These are phyloP conservation scores for Pongo abelii DNA, from an alignment of 2,113 vertebrate genomes.

Conservation along the genomic window DNA sequence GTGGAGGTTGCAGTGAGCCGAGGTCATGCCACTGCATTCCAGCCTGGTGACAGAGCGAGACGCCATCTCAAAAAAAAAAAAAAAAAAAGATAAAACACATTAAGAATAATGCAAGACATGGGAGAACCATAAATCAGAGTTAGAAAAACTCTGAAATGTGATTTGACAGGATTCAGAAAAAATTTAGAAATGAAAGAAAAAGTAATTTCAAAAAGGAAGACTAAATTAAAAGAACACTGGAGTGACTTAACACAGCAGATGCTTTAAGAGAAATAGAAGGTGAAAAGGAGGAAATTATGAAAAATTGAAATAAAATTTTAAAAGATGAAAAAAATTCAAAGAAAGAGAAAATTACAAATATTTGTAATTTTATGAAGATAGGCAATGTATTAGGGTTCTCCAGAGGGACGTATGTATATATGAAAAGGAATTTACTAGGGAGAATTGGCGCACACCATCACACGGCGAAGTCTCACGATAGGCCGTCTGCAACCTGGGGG, in stretches of 20 bases:
- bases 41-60: too few relatives aligned
- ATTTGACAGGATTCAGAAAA: background rate
- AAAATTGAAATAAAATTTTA: constrained; percentile 9
- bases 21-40: too few relatives aligned
- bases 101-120: constrained; percentile 30
- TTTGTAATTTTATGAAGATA: background rate
- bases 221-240: background rate
- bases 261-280: background rate
- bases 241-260: background rate
- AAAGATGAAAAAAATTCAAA: background rate
- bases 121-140: constrained; percentile 35
- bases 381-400: background rate
- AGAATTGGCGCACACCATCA: too few relatives aligned
- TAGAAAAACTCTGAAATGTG: background rate
- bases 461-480: too few relatives aligned
- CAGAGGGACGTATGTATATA: too few relatives aligned
- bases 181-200: constrained; percentile 39
- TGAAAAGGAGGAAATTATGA: background rate
- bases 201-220: background rate
- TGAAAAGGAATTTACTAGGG: too few relatives aligned
- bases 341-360: constrained; percentile 15
- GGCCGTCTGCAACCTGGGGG: too few relatives aligned
- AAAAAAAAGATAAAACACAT: background rate
- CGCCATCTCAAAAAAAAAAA: too few relatives aligned
- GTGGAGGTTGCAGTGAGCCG: too few relatives aligned